These are phyloP conservation scores for Apeltes quadracus DNA, from an alignment of 2,113 vertebrate species.

Conservation along the genomic window DNA sequence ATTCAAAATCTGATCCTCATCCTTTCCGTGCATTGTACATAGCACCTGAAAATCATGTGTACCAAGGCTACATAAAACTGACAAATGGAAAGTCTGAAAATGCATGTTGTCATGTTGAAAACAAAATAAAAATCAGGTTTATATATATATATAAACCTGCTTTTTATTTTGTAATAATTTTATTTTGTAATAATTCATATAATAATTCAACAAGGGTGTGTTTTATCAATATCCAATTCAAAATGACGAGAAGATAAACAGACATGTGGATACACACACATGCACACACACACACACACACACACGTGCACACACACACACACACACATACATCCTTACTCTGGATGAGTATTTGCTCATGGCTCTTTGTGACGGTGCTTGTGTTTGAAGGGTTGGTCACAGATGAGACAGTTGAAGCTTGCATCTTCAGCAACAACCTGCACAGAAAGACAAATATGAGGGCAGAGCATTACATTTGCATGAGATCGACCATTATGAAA, in stretches of 20 bases:
- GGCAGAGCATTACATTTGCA: not conserved
- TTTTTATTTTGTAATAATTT: no score
- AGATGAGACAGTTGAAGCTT: slow-evolving; percentile 67
- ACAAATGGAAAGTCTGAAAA: no score
- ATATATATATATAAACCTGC: no score
- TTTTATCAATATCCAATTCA: slow-evolving; percentile 4
- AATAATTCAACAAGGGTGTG: not conserved
- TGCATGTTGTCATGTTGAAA: no score
- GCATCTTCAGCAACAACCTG: slow-evolving; percentile 79
- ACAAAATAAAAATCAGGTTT: no score
- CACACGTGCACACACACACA: not conserved
- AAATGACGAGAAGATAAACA: not conserved
- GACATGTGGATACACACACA: not conserved
- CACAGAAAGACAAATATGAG: slow-evolving; percentile 12
- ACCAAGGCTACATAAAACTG: no score
- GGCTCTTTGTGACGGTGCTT: slow-evolving; percentile 71
- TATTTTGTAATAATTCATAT: no score
- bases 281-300: slow-evolving; percentile 17
- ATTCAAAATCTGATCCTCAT: not conserved
- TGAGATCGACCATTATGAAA: not conserved
- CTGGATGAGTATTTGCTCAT: slow-evolving; percentile 81
- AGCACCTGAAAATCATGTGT: not conserved
- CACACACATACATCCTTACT: slow-evolving; percentile 67
- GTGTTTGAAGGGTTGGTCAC: slow-evolving; percentile 66
- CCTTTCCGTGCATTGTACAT: no score